phyloP scores from a whole-genome alignment of 2,797 vertebrate species.

The Typhlichthys eigenmanni region DNA sequence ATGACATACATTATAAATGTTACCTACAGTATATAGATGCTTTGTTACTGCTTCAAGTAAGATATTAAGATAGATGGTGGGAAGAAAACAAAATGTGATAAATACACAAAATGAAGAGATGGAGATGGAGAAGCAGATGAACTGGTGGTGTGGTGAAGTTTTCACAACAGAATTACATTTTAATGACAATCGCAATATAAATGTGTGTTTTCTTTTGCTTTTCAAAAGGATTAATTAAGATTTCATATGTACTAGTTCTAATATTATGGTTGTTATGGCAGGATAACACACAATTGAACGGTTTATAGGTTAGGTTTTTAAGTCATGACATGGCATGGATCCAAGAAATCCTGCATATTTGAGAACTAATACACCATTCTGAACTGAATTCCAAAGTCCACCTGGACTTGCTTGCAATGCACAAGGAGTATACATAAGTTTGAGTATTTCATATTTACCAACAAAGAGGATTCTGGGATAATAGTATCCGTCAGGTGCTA shows the following conservation, averaged over 20 bases:
- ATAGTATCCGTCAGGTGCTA: conserved; percentile 86
- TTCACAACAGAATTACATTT: too few species aligned
- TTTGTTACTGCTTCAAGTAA: not conserved
- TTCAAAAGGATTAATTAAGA: too few species aligned
- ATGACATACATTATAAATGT: not conserved
- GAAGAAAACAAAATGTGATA: not conserved
- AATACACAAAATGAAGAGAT: not conserved
- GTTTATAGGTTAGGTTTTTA: not conserved
- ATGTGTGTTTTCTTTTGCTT: too few species aligned
- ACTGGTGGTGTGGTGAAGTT: too few species aligned
- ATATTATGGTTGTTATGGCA: not conserved
- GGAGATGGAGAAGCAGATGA: too few species aligned
- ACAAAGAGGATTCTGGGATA: conserved; percentile 90
- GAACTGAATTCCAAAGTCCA: not conserved
- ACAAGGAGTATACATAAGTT: too few species aligned
- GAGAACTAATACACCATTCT: not conserved
- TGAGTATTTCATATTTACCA: conserved; percentile 65
- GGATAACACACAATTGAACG: not conserved
- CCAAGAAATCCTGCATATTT: too few species aligned
- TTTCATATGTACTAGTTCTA: too few species aligned
- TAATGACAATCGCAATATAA: too few species aligned
- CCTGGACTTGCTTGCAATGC: not conserved
- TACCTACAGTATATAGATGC: not conserved
- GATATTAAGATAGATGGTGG: not conserved
- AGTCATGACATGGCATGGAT: not conserved